These are phyloP conservation scores for Kryptolebias marmoratus DNA, from an alignment of 2,113 vertebrate genomes.

Conservation along the genomic window DNA sequence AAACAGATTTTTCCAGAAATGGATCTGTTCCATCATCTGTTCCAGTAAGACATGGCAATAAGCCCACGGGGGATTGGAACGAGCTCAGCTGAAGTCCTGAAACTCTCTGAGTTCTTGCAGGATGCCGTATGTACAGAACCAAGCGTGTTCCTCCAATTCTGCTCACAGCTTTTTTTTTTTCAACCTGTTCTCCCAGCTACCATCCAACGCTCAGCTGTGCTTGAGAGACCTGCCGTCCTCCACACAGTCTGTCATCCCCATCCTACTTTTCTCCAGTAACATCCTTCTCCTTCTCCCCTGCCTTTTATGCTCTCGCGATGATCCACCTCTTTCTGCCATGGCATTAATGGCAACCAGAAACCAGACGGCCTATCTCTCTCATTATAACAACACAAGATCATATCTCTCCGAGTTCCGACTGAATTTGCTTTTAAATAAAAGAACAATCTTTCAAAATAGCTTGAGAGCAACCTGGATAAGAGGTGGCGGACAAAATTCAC, in stretches of 20 bases:
- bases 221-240: constrained; percentile 52
- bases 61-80: neutral
- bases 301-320: neutral
- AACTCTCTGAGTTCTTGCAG: neutral
- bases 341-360: constrained; percentile 58
- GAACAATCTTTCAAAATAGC: neutral
- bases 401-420: constrained; percentile 32
- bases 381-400: constrained; percentile 5
- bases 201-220: constrained; percentile 36
- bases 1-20: neutral
- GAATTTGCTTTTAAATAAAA: constrained; percentile 24
- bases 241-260: constrained; percentile 54
- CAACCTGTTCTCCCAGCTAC: constrained; percentile 24
- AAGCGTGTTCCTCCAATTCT: neutral
- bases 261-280: constrained; percentile 11
- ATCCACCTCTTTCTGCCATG: constrained; percentile 14
- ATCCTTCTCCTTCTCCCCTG: neutral
- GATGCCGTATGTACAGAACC: neutral
- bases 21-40: neutral
- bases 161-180: neutral
- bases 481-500: constrained; percentile 1
- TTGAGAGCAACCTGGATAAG: neutral
- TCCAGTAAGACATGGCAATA: neutral
- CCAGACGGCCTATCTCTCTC: constrained; percentile 38
- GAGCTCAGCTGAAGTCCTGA: neutral